Percentiles rank a stretch among this genome's conserved stretches.
Evolutionary conservation across 1,140 invertebrate genomes (phyloP).

Genomic region (Drosophila ironensis): DNA sequence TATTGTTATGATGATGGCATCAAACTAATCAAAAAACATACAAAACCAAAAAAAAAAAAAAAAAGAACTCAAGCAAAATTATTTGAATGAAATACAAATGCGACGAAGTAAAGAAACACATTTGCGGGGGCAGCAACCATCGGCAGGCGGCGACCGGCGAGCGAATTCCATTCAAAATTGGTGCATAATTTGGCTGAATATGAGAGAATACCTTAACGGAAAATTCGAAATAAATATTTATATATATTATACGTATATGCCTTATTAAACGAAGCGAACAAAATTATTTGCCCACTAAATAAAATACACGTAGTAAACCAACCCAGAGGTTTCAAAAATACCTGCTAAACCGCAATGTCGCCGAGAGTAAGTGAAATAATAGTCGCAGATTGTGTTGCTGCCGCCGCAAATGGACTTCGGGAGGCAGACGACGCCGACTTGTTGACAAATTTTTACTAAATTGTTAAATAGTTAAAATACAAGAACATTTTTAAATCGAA

Average conservation of each 20-base stretch:
- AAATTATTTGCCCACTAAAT: slow-evolving; percentile 54
- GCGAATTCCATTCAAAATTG: slow-evolving; percentile 47
- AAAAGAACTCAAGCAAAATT: slow-evolving; percentile 33
- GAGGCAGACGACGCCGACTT: slow-evolving; percentile 45
- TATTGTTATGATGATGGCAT: slow-evolving; percentile 52
- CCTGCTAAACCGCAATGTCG: slow-evolving; percentile 52
- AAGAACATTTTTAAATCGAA: slow-evolving; percentile 71
- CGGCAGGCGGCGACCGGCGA: not conserved
- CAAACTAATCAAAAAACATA: slow-evolving; percentile 48
- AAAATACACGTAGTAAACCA: slow-evolving; percentile 33
- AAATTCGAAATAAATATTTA: slow-evolving; percentile 51
- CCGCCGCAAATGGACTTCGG: slow-evolving; percentile 28
- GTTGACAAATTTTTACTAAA: slow-evolving; percentile 75
- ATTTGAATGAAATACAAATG: slow-evolving; percentile 42
- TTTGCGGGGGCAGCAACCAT: slow-evolving; percentile 12
- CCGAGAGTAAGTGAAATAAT: not conserved
- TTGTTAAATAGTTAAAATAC: slow-evolving; percentile 76
- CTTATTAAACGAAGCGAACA: slow-evolving; percentile 54
- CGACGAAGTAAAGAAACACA: not conserved
- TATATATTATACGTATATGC: slow-evolving; percentile 59
- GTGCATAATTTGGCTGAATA: slow-evolving; percentile 68
- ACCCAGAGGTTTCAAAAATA: slow-evolving; percentile 80
- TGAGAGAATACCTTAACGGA: slow-evolving; percentile 13
- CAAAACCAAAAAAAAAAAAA: slow-evolving; percentile 1
- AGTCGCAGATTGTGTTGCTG: slow-evolving; percentile 5